phyloP scores from a whole-genome alignment of 2,888 invertebrate species.

The Caenorhabditis sp. region DNA sequence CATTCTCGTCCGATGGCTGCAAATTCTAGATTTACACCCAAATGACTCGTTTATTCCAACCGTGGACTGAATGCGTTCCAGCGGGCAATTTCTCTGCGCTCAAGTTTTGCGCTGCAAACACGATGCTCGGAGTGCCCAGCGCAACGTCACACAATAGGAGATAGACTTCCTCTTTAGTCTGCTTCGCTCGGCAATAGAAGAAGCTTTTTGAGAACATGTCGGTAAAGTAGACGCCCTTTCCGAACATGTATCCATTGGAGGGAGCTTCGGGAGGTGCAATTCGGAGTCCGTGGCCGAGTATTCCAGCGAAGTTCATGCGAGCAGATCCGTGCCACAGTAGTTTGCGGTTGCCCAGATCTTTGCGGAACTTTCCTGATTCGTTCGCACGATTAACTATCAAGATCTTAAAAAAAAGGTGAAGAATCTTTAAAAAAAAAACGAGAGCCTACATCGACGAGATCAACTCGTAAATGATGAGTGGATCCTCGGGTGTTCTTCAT shows the following conservation, averaged over 20 bases:
- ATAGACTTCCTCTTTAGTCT: slow-evolving; percentile 84
- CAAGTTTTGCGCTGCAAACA: slow-evolving; percentile 8
- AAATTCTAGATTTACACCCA: neutral
- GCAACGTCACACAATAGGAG: slow-evolving; percentile 92
- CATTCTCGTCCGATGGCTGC: slow-evolving; percentile 84
- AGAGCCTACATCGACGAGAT: slow-evolving; percentile 83
- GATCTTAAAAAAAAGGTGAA: slow-evolving; percentile 76
- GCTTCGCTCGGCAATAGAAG: slow-evolving; percentile 70
- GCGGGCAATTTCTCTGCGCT: slow-evolving; percentile 67
- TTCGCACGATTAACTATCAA: slow-evolving; percentile 80
- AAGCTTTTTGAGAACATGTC: slow-evolving; percentile 93
- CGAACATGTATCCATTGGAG: slow-evolving; percentile 90
- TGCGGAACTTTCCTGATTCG: slow-evolving; percentile 84
- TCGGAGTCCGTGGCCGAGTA: slow-evolving; percentile 88
- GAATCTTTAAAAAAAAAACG: neutral
- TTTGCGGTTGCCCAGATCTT: slow-evolving; percentile 79
- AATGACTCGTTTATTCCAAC: too few species aligned
- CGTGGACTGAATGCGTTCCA: slow-evolving; percentile 83
- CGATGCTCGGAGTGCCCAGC: slow-evolving; percentile 87
- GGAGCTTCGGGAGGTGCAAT: slow-evolving; percentile 99
- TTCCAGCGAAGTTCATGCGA: slow-evolving; percentile 94
- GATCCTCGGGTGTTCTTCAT: slow-evolving; percentile 92
- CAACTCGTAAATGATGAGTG: slow-evolving; percentile 88
- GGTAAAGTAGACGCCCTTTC: slow-evolving; percentile 95
- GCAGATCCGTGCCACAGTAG: slow-evolving; percentile 91